Evolutionary conservation across 1,140 invertebrate species (phyloP).

Genomic region (Orius laevigatus): DNA sequence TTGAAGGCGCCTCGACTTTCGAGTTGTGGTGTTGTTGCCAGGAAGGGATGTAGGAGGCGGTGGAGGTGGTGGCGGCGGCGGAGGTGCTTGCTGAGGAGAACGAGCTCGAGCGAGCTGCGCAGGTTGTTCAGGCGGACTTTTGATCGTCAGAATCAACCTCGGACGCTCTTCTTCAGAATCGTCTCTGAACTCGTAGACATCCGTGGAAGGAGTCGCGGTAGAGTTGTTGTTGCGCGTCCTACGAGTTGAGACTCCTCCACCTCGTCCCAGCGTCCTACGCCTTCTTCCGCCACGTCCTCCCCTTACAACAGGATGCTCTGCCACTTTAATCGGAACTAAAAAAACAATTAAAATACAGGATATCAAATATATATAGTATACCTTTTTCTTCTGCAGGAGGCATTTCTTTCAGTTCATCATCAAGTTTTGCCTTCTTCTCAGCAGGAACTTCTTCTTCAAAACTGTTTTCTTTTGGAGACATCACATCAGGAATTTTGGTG

Average conservation of each 20-base stretch:
- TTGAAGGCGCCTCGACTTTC: slow-evolving; percentile 59
- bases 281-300: slow-evolving; percentile 21
- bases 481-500: neutral
- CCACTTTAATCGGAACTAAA: too few relatives aligned
- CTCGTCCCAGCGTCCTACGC: slow-evolving; percentile 25
- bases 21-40: slow-evolving; percentile 25
- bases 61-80: slow-evolving; percentile 21
- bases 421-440: too few relatives aligned
- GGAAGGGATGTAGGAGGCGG: slow-evolving; percentile 25
- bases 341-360: too few relatives aligned
- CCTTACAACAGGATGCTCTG: neutral
- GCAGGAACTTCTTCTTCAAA: too few relatives aligned
- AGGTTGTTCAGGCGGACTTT: slow-evolving; percentile 35
- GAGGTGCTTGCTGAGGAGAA: slow-evolving; percentile 20
- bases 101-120: slow-evolving; percentile 26
- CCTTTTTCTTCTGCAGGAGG: too few relatives aligned
- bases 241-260: slow-evolving; percentile 30
- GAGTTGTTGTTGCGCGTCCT: slow-evolving; percentile 23
- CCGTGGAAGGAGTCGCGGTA: slow-evolving; percentile 29
- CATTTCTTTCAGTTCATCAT: too few relatives aligned
- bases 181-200: slow-evolving; percentile 71
- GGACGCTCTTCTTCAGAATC: slow-evolving; percentile 62
- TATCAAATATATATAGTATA: too few relatives aligned
- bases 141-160: slow-evolving; percentile 60
- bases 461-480: too few relatives aligned